Evolutionary conservation across 2,888 invertebrate species (phyloP), one percentile per base, ranked within the genome.

Genomic region (Junonia oenone): DNA sequence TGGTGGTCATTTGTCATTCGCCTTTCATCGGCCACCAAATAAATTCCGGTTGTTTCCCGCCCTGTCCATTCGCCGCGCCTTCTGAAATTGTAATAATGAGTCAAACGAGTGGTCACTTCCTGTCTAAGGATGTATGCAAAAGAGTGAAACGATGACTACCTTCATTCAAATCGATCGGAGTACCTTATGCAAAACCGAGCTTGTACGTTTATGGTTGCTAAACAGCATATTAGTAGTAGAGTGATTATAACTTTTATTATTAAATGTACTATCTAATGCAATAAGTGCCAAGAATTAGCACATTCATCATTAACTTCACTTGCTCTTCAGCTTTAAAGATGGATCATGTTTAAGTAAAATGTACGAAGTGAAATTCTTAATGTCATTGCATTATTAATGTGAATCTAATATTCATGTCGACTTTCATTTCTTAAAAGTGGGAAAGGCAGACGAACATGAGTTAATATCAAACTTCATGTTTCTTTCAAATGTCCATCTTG

Each of bases 401-500:
- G 6, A 26, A 13, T 13, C n/a, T 43, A 6, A 26, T 26, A 26
- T 43, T 43, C 13, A 37, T 11, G 8, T 2, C 4, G 35, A 22
- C 22, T 26, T 48, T 35, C 19, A 11, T 27, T 51, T 40, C 6
- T 43, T 43, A 2, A 9, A 51, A 17, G 13, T 2, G 13, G 9
- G 31, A 8, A 29, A 45, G 26, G n/a, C 31, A 29, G 8, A 43
- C 9, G 9, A 6, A 51, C 14, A 22, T 19, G 29, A 19, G 26
- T 33, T 33, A 51, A 40, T 19, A 38, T 27, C 6, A 6, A 26
- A 45, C 35, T 15, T 45, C 17, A 26, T 1, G 22, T 27, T 27
- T 22, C 45, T 35, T 45, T 45, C 15, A 45, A 15, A 51, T 51
- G 45, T 26, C 45, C 15, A 27, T 51, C 26, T 37, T 8, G 26